Evolutionary conservation across 2,797 vertebrate genomes (phyloP).

Genomic region (Sebastiscus albofasciatus): DNA sequence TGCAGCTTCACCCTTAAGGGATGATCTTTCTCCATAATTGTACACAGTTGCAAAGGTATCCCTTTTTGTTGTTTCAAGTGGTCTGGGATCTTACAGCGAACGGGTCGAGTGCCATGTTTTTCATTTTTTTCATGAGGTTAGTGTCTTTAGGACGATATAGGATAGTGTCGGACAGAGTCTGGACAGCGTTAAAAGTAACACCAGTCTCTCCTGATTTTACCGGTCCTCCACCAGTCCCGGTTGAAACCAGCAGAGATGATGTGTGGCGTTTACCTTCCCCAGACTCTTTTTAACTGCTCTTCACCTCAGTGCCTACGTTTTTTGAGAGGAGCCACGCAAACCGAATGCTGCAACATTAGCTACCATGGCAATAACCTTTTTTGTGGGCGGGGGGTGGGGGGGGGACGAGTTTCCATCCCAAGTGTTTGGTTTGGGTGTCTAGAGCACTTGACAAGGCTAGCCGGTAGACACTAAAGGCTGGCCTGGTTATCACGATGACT

Average conservation of each 20-base stretch:
- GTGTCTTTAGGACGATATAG: slow-evolving; percentile 33
- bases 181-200: slow-evolving; percentile 26
- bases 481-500: slow-evolving; percentile 9
- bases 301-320: slow-evolving; percentile 94
- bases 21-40: slow-evolving; percentile 42
- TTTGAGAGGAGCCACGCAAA: slow-evolving; percentile 81
- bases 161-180: slow-evolving; percentile 29
- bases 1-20: slow-evolving; percentile 32
- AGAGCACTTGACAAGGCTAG: slow-evolving; percentile 46
- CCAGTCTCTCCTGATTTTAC: slow-evolving; percentile 39
- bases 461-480: slow-evolving; percentile 11
- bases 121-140: slow-evolving; percentile 9
- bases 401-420: slow-evolving; percentile 39
- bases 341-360: slow-evolving; percentile 82
- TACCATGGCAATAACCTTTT: slow-evolving; percentile 83
- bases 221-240: neutral
- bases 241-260: slow-evolving; percentile 56
- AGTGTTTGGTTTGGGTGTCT: slow-evolving; percentile 39
- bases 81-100: slow-evolving; percentile 51
- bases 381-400: neutral
- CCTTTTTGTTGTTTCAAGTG: slow-evolving; percentile 48
- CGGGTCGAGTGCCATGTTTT: slow-evolving; percentile 68
- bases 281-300: slow-evolving; percentile 88
- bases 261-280: slow-evolving; percentile 82
- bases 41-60: slow-evolving; percentile 68